phyloP scores from a whole-genome alignment of 2,888 invertebrate species.

The Coenonympha glycerion region DNA sequence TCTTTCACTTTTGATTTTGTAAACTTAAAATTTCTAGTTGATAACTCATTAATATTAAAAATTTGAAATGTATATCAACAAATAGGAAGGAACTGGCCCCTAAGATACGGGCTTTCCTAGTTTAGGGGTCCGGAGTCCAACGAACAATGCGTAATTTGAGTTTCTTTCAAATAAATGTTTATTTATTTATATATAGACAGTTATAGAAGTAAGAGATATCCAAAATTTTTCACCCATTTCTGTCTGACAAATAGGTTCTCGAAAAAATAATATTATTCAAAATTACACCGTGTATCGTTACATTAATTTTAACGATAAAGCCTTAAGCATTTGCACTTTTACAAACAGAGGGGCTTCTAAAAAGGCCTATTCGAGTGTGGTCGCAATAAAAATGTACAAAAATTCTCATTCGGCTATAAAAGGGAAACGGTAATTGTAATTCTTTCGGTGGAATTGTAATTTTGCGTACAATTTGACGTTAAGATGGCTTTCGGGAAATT shows the following conservation, averaged over 20 bases:
- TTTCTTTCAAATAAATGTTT: too few relatives aligned
- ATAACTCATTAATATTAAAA: too few relatives aligned
- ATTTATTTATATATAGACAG: too few relatives aligned
- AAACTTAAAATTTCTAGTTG: too few relatives aligned
- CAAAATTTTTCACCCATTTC: neutral
- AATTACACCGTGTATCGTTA: slow-evolving; percentile 46
- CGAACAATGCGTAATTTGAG: too few relatives aligned
- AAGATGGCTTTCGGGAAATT: slow-evolving; percentile 46
- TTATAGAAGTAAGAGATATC: too few relatives aligned
- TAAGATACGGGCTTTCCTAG: too few relatives aligned
- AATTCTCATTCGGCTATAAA: slow-evolving; percentile 52
- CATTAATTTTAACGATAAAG: slow-evolving; percentile 71
- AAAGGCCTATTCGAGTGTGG: slow-evolving; percentile 54
- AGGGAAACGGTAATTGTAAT: slow-evolving; percentile 57
- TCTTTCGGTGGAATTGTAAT: slow-evolving; percentile 54
- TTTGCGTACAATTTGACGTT: slow-evolving; percentile 56
- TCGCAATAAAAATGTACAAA: slow-evolving; percentile 56
- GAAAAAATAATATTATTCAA: slow-evolving; percentile 26
- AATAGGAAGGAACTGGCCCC: too few relatives aligned
- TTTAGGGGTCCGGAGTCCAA: too few relatives aligned
- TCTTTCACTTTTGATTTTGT: too few relatives aligned
- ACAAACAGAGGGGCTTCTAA: slow-evolving; percentile 36
- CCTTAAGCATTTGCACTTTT: slow-evolving; percentile 48
- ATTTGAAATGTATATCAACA: too few relatives aligned
- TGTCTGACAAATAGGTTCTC: neutral